Evolutionary conservation across 1,140 invertebrate species (phyloP), one percentile per base, ranked within the genome.

Genomic region (Drosophila funebris): DNA sequence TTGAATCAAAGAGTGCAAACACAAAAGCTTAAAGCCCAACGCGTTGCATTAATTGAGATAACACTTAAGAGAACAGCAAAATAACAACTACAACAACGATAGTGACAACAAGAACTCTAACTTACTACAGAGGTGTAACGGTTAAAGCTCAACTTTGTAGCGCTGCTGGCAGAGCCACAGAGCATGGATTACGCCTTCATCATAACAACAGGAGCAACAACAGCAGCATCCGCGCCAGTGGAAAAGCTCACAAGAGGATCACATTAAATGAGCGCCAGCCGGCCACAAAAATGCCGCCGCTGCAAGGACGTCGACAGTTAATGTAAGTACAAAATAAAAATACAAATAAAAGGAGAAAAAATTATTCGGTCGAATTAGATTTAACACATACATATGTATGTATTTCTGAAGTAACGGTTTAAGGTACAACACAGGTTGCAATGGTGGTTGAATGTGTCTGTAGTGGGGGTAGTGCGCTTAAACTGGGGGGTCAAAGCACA

Each of bases 241-340:
- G n/a, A 16, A 73, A 43, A 36, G 54, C 53, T 70, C 61, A 71
- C 37, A 54, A 66, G 31, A 58, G 75, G 71, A 78, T 70, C 76
- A 48, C 62, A 70, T 71, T 72, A 82, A 52, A 81, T 69, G 78
- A 75, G 50, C 66, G 82, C 70, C 71, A 82, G 75, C 50, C 46
- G 78, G 70, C 78, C 66, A 88, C 57, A 66, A 87, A 88, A 73
- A 87, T 87, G 82, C 78, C 83, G 85, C 82, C 82, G 75, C 78
- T 88, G 83, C 82, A 82, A 87, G 71, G 64, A 74, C 71, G 58
- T 64, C 78, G 75, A 63, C 74, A 78, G 81, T 78, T 87, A 29
- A 88, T 82, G 82, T 87, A 58, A 87, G 82, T 85, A 48, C 8
- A 6, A 7, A 29, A 43, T 9, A 43, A 4, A 54, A 24, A 18